Evolutionary conservation across 2,888 invertebrate genomes (phyloP).

Genomic region (Nephrotoma flavescens): DNA sequence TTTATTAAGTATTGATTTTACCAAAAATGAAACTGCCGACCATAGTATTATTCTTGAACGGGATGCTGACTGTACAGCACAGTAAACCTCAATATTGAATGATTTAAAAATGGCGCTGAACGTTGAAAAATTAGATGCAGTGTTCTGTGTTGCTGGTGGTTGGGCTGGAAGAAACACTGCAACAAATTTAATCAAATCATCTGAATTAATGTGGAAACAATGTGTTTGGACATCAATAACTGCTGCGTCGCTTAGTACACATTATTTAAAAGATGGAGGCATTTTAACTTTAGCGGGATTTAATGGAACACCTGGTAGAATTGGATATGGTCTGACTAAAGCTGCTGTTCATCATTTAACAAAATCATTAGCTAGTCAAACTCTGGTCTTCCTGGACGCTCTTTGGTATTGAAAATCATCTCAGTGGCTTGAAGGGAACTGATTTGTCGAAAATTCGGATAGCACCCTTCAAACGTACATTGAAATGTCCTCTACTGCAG

Average conservation of each 20-base stretch:
- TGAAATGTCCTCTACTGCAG: too few relatives aligned
- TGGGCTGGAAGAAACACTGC: conserved; percentile 94
- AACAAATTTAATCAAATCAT: conserved; percentile 78
- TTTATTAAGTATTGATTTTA: conserved; percentile 77
- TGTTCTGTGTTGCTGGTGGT: conserved; percentile 97
- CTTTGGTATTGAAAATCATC: conserved; percentile 66
- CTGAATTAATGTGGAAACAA: conserved; percentile 94
- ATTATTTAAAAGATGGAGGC: conserved; percentile 78
- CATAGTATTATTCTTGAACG: conserved; percentile 73
- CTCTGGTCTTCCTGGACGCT: conserved; percentile 69
- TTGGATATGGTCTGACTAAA: conserved; percentile 59
- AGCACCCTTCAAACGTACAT: too few relatives aligned
- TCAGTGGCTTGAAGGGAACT: too few relatives aligned
- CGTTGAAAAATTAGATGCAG: conserved; percentile 77
- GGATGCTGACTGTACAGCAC: conserved; percentile 57
- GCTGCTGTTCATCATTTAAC: conserved; percentile 94
- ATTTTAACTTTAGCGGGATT: conserved; percentile 78
- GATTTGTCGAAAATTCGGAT: too few relatives aligned
- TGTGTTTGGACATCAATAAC: conserved; percentile 95
- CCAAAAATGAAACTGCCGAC: conserved; percentile 73
- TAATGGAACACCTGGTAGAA: conserved; percentile 56
- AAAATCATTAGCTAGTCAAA: conserved; percentile 65
- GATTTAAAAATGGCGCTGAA: conserved; percentile 51
- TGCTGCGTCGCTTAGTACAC: conserved; percentile 73
- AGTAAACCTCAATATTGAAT: conserved; percentile 56